Percentiles rank a stretch among this genome's conserved stretches.
Conservation (phyloP, 2,797 vertebrate genomes). For the Myiothlypis chrysogaster region DNA sequence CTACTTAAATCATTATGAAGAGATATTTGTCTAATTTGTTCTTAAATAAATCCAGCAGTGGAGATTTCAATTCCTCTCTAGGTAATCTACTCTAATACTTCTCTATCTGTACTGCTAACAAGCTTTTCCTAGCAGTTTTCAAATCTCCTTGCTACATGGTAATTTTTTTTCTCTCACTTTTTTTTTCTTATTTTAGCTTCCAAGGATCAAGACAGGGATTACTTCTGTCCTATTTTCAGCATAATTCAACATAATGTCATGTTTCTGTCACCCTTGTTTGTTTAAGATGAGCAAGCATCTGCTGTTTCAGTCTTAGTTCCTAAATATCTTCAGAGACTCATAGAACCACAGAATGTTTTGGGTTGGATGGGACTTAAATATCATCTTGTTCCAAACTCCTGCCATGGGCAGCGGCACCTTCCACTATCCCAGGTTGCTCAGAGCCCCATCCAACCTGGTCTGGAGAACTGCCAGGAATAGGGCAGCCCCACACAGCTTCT, state of each 20-base stretch:
- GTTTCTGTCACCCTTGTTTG: accelerated
- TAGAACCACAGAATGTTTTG: background rate
- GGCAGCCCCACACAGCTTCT: background rate
- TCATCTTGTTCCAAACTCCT: accelerated
- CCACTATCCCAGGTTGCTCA: background rate
- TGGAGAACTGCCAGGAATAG: accelerated
- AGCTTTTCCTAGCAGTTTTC: background rate
- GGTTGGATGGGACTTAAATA: background rate
- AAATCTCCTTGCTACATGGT: background rate
- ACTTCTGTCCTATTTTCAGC: background rate
- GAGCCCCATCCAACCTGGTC: background rate
- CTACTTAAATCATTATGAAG: conserved; percentile 1
- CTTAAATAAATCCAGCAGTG: background rate
- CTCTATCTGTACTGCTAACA: background rate
- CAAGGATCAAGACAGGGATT: background rate
- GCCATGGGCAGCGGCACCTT: background rate
- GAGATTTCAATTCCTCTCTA: background rate
- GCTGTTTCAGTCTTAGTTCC: background rate
- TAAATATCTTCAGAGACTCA: background rate
- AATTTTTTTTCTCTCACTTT: background rate
- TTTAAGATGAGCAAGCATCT: background rate
- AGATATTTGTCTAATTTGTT: background rate
- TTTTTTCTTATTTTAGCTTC: background rate
- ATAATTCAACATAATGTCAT: background rate
- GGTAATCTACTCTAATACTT: background rate